Base-by-base conservation (phyloP, 2,888 invertebrate genomes). In the Agrotis exclamationis region DNA sequence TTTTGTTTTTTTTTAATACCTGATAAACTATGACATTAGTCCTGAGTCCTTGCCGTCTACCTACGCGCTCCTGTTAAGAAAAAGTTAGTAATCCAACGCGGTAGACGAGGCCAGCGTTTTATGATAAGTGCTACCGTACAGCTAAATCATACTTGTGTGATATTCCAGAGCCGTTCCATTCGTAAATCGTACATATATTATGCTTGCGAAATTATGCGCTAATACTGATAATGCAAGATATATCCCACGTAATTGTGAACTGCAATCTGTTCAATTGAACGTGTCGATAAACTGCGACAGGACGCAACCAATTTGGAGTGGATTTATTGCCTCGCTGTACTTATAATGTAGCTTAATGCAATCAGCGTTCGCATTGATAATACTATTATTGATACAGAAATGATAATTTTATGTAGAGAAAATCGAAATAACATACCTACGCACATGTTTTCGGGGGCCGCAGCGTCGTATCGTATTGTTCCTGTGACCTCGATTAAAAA, bases 1-100 rank as follows among this genome's bases (percentile, higher is more conserved):
- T 71, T 60, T 28, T 73, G n/a, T 0, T 28, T 11, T 24, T 70
- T 79, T 77, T 70, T 63, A 74, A 70, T 74, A 59, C 28, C 53
- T 54, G 13, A 59, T 58, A 74, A 50, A 76, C 50, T 70, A 45
- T 48, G 60, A 62, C 63, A 47, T 66, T 67, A 75, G 58, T 51
- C 33, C 47, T 44, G 54, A 63, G 70, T 80, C 74, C 75, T 80
- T 71, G 66, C 64, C 44, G 44, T 50, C 66, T 67, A 22, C 84
- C 85, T 82, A 85, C 83, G 75, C 75, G 58, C 44, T 67, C 69
- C 64, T 74, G 74, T 82, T 79, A 66, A 86, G 76, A 77, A 80
- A 76, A 84, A 76, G 54, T 51, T 66, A 63, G 70, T 69, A 68
- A 71, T 56, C 44, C 54, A 59, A 60, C 70, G 20, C 69, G 39